Conservation (phyloP, 2,113 vertebrate species). For the Ameiurus melas region DNA sequence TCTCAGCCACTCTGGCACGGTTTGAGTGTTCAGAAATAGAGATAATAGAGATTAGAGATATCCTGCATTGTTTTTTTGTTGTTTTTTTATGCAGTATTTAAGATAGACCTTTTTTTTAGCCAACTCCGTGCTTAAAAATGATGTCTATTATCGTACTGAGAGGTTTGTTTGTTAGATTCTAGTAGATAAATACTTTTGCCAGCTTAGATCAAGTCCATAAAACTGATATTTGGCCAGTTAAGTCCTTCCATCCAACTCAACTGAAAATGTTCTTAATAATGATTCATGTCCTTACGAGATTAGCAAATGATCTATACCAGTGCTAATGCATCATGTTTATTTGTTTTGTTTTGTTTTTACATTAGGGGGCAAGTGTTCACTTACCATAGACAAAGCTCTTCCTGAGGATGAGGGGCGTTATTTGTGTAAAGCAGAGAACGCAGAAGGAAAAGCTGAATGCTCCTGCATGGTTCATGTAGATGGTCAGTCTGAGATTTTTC, state of each 20-base stretch:
- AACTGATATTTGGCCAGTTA: constrained; percentile 38
- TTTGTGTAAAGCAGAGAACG: constrained; percentile 84
- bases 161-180: not conserved
- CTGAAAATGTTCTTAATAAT: not conserved
- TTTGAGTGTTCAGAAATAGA: constrained; percentile 83
- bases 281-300: not conserved
- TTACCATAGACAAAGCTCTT: constrained; percentile 88
- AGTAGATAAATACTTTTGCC: not conserved
- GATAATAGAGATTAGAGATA: constrained; percentile 17
- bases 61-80: not conserved
- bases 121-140: not conserved
- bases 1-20: constrained; percentile 41
- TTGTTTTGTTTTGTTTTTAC: constrained; percentile 15
- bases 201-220: not conserved
- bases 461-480: constrained; percentile 88
- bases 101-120: not conserved
- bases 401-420: constrained; percentile 90
- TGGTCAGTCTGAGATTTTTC: constrained; percentile 71
- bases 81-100: not conserved
- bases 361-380: constrained; percentile 82
- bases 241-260: not conserved
- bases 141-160: not conserved
- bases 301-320: not conserved
- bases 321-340: not conserved
- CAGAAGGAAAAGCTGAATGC: constrained; percentile 79